phyloP scores from a whole-genome alignment of 1,140 invertebrate genomes.

The Caenorhabditis briggsae region DNA sequence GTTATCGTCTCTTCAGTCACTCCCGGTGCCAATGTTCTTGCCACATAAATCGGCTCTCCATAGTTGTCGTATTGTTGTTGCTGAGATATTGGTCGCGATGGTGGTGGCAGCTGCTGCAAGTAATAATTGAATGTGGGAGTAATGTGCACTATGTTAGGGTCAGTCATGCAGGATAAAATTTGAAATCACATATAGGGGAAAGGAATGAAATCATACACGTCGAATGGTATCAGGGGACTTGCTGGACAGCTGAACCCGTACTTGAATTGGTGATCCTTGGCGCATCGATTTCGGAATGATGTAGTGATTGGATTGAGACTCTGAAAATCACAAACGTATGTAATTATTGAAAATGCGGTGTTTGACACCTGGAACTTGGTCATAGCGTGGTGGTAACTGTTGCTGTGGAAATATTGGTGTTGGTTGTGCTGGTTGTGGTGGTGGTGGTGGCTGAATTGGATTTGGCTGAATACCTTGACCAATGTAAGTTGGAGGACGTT shows the following conservation, averaged over 20 bases:
- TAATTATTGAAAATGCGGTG: not conserved
- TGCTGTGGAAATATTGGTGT: not conserved
- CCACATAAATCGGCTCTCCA: conserved; percentile 34
- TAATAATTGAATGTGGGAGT: too few relatives aligned
- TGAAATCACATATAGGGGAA: conserved; percentile 13
- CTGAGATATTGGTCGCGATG: not conserved
- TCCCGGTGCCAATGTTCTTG: conserved; percentile 4
- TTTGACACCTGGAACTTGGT: conserved; percentile 18
- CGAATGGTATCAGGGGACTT: conserved; percentile 31
- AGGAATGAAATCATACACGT: conserved; percentile 27
- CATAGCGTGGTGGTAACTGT: conserved; percentile 23
- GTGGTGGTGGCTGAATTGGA: not conserved
- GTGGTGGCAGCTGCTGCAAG: not conserved
- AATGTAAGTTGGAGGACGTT: conserved; percentile 20
- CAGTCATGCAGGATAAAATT: conserved; percentile 5
- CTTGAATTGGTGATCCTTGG: not conserved
- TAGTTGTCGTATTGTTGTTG: conserved; percentile 24
- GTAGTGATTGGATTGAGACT: conserved; percentile 15
- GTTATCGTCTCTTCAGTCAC: conserved; percentile 37
- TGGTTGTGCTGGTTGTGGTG: too few relatives aligned
- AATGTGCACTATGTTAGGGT: too few relatives aligned
- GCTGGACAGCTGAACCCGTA: conserved; percentile 26
- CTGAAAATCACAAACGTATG: not conserved
- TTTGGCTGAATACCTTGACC: not conserved
- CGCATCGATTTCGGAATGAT: conserved; percentile 31